A percentile compares a stretch with the other conserved stretches of the same genome.
These are phyloP conservation scores for Drosophila sp. DNA, from an alignment of 1,140 invertebrate genomes.

Conservation along the genomic window DNA sequence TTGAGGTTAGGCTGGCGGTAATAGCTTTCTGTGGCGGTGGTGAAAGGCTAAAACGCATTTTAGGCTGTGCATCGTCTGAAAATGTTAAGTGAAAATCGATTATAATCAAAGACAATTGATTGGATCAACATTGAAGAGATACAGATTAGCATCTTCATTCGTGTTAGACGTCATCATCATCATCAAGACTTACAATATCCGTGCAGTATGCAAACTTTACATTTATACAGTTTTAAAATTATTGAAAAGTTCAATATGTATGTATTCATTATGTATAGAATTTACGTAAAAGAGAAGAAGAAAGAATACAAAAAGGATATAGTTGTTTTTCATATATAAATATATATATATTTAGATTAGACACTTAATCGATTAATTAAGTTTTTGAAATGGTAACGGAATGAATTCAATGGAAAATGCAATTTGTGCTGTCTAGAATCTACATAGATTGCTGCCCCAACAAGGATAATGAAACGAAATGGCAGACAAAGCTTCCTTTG, in stretches of 20 bases:
- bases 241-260: constrained; percentile 21
- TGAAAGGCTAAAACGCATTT: constrained; percentile 82
- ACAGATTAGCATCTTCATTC: neutral
- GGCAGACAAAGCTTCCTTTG: neutral
- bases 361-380: constrained; percentile 57
- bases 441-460: constrained; percentile 2
- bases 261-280: neutral
- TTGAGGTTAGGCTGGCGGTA: constrained; percentile 62
- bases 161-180: constrained; percentile 8
- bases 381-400: constrained; percentile 53
- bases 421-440: constrained; percentile 24
- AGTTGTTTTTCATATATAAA: constrained; percentile 31
- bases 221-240: constrained; percentile 44
- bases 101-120: constrained; percentile 26
- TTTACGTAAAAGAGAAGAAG: constrained; percentile 69
- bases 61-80: constrained; percentile 81
- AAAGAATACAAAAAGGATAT: constrained; percentile 66
- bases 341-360: constrained; percentile 55
- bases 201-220: constrained; percentile 83
- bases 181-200: constrained; percentile 80
- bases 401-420: constrained; percentile 36
- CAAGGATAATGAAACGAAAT: constrained; percentile 21
- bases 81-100: constrained; percentile 45
- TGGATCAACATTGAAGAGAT: too few relatives aligned
- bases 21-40: constrained; percentile 78